A percentile compares a stretch with the other conserved stretches of the same genome.
Conservation (phyloP, 2,888 invertebrate species). For the Drosophila gaucha region DNA sequence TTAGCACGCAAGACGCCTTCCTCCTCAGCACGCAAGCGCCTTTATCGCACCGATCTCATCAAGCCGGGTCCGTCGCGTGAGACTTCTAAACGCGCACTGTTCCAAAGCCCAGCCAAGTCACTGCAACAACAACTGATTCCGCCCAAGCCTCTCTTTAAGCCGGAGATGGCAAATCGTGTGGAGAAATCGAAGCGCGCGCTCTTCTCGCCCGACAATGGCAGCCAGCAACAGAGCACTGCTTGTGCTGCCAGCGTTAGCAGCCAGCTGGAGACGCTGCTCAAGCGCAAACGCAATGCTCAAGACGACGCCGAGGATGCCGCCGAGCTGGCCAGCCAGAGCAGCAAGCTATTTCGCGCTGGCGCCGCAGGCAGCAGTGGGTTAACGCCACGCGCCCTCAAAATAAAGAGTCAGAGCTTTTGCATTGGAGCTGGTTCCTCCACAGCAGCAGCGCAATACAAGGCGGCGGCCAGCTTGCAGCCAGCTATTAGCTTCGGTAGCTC, state of each 20-base stretch:
- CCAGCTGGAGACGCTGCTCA: conserved; percentile 75
- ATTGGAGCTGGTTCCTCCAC: conserved; percentile 82
- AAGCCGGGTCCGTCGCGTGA: conserved; percentile 85
- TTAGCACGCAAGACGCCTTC: conserved; percentile 81
- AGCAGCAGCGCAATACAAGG: conserved; percentile 16
- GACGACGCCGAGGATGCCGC: conserved; percentile 70
- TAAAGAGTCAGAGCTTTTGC: conserved; percentile 85
- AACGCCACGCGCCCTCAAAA: conserved; percentile 82
- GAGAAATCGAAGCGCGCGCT: conserved; percentile 88
- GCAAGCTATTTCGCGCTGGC: conserved; percentile 67
- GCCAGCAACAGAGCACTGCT: conserved; percentile 12
- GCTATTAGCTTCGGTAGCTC: conserved; percentile 5
- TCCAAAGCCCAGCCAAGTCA: conserved; percentile 89
- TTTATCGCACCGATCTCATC: conserved; percentile 72
- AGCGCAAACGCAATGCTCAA: conserved; percentile 78
- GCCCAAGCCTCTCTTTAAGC: conserved; percentile 81
- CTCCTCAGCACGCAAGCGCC: conserved; percentile 81
- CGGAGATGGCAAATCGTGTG: conserved; percentile 85
- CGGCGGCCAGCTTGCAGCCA: conserved; percentile 15
- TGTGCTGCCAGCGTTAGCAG: conserved; percentile 37
- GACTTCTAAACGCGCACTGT: conserved; percentile 89
- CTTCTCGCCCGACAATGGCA: conserved; percentile 87
- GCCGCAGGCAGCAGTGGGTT: conserved; percentile 56
- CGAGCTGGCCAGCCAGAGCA: conserved; percentile 69
- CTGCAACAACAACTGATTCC: conserved; percentile 83